Base-by-base conservation (phyloP, 2,888 invertebrate genomes). In the Eugnorisma glareosa region DNA sequence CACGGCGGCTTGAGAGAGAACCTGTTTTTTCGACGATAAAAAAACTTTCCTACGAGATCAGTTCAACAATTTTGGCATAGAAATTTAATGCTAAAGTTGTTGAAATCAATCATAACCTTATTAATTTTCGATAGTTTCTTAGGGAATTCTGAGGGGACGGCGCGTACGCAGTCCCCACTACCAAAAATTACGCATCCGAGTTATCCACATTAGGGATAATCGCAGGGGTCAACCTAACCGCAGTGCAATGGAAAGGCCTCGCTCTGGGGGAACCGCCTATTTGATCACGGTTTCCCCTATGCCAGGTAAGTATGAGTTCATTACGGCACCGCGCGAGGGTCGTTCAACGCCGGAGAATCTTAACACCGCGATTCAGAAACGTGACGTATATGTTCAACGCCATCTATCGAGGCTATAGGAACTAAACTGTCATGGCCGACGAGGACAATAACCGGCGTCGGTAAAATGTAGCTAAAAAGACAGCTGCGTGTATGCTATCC, bases 151-250 rank as follows among this genome's bases (percentile, higher is more conserved):
- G 31, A 70, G 77, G 83, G 61, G 82, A 88, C 87, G 45, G 75
- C 82, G 80, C 84, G 77, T 59, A 81, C 79, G 73, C 86, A 87
- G 88, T 81, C 80, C 80, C 81, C 79, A 83, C 81, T 81, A 83
- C 78, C 83, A 83, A 82, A 84, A 78, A 81, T 83, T 43, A 77
- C 81, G 83, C 81, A 77, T 69, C 80, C 83, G 83, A 82, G 77
- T 80, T 82, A 80, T 77, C 75, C 83, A 80, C 80, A 83, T 80
- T 79, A 79, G 79, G 79, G 82, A 81, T 81, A 79, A 79, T 81
- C 79, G 79, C 79, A 79, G 51, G 79, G 79, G 79, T 79, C 79
- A 79, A 81, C 79, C 82, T n/a, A 24, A 31, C 83, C 80, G 80
- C 83, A 82, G 82, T 80, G 80, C 80, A 80, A 80, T 80, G 80